Evolutionary conservation across 2,113 vertebrate species (phyloP).

Genomic region (Sphyrna mokarran): DNA sequence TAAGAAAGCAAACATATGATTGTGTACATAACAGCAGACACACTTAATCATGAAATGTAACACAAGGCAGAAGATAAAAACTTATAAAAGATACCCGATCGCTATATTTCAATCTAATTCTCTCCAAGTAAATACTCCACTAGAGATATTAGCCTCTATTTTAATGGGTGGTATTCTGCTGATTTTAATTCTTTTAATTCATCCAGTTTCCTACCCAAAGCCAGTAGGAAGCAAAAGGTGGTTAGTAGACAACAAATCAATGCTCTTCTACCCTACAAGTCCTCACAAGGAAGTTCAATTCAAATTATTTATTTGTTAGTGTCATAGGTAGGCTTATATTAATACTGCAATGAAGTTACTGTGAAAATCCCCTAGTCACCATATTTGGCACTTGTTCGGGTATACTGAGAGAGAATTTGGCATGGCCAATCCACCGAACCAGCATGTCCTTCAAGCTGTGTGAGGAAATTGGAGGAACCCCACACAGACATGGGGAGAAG

Average conservation of each 20-base stretch:
- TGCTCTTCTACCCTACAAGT: not conserved
- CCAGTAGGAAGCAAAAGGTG: not conserved
- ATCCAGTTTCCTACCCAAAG: not conserved
- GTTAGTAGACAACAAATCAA: not conserved
- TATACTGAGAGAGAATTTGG: too few species aligned
- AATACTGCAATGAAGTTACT: too few species aligned
- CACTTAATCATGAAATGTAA: not conserved
- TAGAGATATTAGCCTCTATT: not conserved
- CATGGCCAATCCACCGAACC: too few species aligned
- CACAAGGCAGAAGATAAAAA: not conserved
- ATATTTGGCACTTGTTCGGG: too few species aligned
- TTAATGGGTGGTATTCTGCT: not conserved
- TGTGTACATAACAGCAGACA: not conserved
- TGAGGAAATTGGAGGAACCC: too few species aligned
- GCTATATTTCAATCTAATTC: not conserved
- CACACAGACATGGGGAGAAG: too few species aligned
- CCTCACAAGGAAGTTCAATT: not conserved
- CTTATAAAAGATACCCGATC: not conserved
- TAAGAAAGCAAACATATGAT: slow-evolving; percentile 20
- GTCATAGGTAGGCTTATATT: too few species aligned
- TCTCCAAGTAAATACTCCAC: not conserved
- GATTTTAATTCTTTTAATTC: not conserved
- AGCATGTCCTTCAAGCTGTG: too few species aligned
- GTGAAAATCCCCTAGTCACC: too few species aligned
- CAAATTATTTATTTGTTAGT: too few species aligned